A percentile compares a stretch with the other conserved stretches of the same genome.
These are phyloP conservation scores for Steinernema hermaphroditum DNA, from an alignment of 2,888 invertebrate species.

Conservation along the genomic window DNA sequence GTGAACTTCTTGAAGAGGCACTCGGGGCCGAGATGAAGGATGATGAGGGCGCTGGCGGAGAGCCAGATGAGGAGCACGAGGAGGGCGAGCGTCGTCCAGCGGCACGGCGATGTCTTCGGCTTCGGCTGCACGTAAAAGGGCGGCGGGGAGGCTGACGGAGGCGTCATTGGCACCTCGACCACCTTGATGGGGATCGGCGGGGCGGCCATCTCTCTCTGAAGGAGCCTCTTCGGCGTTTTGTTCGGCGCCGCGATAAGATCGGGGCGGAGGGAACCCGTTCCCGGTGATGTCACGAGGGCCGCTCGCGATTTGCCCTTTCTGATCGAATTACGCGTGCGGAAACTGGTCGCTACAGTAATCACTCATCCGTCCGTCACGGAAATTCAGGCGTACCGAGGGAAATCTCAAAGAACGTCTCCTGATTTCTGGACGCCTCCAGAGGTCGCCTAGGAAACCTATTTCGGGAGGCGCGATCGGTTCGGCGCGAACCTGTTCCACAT, in stretches of 20 bases:
- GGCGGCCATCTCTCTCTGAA: background rate
- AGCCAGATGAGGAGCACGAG: constrained; percentile 13
- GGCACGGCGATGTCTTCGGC: constrained; percentile 4
- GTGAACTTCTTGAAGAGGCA: constrained; percentile 11
- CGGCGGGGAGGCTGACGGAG: background rate
- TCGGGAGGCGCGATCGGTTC: background rate
- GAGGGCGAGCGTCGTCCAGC: constrained; percentile 2
- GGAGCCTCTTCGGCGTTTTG: too few species aligned
- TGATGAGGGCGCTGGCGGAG: constrained; percentile 7
- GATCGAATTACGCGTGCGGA: background rate
- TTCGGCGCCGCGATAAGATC: constrained; percentile 21
- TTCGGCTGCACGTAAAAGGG: constrained; percentile 15
- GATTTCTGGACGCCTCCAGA: background rate
- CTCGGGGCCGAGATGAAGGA: constrained; percentile 10
- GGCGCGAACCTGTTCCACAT: constrained; percentile 11
- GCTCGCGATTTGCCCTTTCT: constrained; percentile 11
- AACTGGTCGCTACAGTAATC: constrained; percentile 18
- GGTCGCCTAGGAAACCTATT: constrained; percentile 13
- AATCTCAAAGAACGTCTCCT: too few species aligned
- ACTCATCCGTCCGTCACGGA: background rate
- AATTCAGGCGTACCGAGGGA: constrained; percentile 10
- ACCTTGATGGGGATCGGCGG: constrained; percentile 15
- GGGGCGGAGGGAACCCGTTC: constrained; percentile 6
- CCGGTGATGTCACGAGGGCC: constrained; percentile 17
- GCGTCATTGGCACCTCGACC: constrained; percentile 8